Evolutionary conservation across 2,888 invertebrate species (phyloP), one percentile per base, ranked within the genome.

Genomic region (Tachystola acroxantha): DNA sequence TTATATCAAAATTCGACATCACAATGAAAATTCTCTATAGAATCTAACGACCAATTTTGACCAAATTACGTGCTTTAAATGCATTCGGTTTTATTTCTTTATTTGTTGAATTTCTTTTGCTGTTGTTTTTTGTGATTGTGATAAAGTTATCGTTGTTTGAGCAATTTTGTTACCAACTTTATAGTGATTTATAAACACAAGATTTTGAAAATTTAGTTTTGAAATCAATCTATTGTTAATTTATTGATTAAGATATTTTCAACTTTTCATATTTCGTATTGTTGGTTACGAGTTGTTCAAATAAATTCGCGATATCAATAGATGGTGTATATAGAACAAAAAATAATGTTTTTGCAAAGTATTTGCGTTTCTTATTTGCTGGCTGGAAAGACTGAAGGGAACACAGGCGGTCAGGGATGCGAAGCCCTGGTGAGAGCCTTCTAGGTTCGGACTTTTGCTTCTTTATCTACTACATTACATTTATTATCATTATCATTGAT

Each of bases 401-500:
- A 85, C 86, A 62, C 82, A 80, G 76, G 87, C 84, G 76, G 81
- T 78, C 80, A 85, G 86, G 86, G 87, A 88, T 82, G 78, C 87
- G 63, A 87, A 84, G 82, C 88, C 88, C 85, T 88, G 88, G 88
- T 88, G 88, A 88, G 88, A 85, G 79, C 86, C 81, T 74, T 74
- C 72, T 86, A 86, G 85, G 86, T 86, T 86, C 84, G 85, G 68
- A 81, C 59, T 82, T 81, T 82, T 79, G 78, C 82, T 86, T 84
- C 67, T 80, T 74, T 79, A 67, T 71, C 53, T 48, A 53, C 53
- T 69, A 58, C 57, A 60, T 64, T 64, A 59, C 60, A 26, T 67
- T 60, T 61, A 57, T 63, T 59, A 70, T 63, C 65, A 68, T 64
- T 48, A 55, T 52, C 57, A 60, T 54, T 50, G 43, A 45, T 39